Evolutionary conservation across 2,888 invertebrate species (phyloP).

Genomic region (Phoenoteleia sp.): DNA sequence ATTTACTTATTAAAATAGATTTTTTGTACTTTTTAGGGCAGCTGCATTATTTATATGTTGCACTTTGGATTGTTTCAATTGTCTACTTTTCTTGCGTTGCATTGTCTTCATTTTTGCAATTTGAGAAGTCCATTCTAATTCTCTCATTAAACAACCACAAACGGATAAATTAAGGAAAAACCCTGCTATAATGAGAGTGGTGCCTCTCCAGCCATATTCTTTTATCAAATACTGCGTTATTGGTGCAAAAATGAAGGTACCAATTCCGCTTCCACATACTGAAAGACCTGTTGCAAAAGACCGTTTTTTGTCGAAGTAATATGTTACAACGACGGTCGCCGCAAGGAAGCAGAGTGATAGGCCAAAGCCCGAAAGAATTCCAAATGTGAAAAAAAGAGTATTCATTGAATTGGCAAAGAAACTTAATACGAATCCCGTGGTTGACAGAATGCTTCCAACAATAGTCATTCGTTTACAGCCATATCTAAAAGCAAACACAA

Average conservation of each 20-base stretch:
- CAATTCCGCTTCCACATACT: constrained; percentile 95
- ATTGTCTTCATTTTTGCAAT: constrained; percentile 89
- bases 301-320: constrained; percentile 95
- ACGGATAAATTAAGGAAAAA: constrained; percentile 94
- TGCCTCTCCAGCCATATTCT: constrained; percentile 94
- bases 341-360: constrained; percentile 95
- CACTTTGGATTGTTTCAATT: no score
- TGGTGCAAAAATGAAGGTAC: constrained; percentile 95
- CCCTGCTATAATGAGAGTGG: constrained; percentile 93
- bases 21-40: no score
- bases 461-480: constrained; percentile 94
- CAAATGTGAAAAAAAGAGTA: constrained; percentile 93
- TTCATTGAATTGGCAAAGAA: constrained; percentile 92
- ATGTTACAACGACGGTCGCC: constrained; percentile 96
- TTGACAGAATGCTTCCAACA: constrained; percentile 92
- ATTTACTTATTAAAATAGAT: no score
- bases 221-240: constrained; percentile 91
- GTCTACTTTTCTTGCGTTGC: constrained; percentile 89
- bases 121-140: constrained; percentile 89
- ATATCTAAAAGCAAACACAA: constrained; percentile 84
- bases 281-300: constrained; percentile 95
- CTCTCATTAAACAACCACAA: constrained; percentile 94
- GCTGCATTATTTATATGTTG: no score
- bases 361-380: constrained; percentile 94
- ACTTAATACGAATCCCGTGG: constrained; percentile 92